Evolutionary conservation across 92 coral and sea anemone species (phyloP).

Genomic region (Umimayanthus chanpuru): DNA sequence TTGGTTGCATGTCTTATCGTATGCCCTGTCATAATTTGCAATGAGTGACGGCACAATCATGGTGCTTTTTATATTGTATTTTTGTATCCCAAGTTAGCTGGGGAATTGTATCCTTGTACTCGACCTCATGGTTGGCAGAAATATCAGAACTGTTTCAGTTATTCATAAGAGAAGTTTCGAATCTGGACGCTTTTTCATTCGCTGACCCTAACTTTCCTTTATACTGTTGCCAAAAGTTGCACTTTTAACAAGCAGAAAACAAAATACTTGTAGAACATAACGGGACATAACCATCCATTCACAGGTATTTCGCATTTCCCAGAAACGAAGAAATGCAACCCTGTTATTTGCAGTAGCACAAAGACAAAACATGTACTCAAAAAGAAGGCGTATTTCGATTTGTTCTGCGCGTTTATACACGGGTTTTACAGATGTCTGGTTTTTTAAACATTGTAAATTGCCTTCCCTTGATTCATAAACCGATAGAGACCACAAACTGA

Average conservation of each 20-base stretch:
- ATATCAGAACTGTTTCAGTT: no score
- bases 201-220: not conserved
- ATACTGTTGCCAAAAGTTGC: not conserved
- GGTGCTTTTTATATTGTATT: not conserved
- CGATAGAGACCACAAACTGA: no score
- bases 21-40: not conserved
- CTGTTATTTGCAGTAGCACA: not conserved
- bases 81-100: not conserved
- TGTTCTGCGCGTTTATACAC: no score
- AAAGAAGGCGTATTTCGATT: no score
- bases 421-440: no score
- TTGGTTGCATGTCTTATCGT: not conserved
- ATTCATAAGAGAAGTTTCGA: not conserved
- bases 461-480: not conserved
- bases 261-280: no score
- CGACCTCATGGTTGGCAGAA: not conserved
- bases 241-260: not conserved
- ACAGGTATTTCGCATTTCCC: not conserved
- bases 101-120: not conserved
- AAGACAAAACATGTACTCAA: no score
- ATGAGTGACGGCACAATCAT: not conserved
- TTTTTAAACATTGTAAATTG: no score
- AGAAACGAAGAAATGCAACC: not conserved
- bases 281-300: no score
- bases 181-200: no score